These are phyloP conservation scores for Papilio xuthus DNA, from an alignment of 1,140 invertebrate genomes.

Conservation along the genomic window DNA sequence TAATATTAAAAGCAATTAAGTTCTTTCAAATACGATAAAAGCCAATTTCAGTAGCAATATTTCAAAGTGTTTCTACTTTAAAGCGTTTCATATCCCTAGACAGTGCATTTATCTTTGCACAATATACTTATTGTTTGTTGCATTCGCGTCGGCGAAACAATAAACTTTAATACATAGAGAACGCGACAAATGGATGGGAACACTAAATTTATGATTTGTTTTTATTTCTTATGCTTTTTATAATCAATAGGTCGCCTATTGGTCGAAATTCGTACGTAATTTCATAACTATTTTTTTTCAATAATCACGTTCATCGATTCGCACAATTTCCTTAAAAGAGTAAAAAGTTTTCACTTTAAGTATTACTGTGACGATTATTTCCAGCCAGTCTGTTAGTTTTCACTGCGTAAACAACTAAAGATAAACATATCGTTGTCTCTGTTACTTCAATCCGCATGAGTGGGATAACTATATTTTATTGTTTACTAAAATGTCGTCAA, in stretches of 20 bases:
- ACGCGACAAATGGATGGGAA: conserved; percentile 24
- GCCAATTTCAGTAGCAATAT: conserved; percentile 12
- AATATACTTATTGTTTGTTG: conserved; percentile 19
- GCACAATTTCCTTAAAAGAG: no score
- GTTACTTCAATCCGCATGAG: no score
- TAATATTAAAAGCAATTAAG: neutral
- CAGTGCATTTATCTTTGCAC: conserved; percentile 28
- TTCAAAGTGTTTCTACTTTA: conserved; percentile 15
- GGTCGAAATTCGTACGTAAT: no score
- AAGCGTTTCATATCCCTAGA: conserved; percentile 24
- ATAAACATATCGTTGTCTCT: no score
- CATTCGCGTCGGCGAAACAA: conserved; percentile 18
- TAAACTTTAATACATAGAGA: neutral
- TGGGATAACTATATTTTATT: no score
- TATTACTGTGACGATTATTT: no score
- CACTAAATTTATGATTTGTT: conserved; percentile 5
- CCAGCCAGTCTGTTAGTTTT: no score
- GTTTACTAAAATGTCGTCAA: no score
- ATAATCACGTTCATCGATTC: no score
- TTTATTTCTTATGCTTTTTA: neutral
- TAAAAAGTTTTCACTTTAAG: no score
- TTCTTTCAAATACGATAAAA: neutral
- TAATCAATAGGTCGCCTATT: neutral
- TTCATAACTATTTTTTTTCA: no score
- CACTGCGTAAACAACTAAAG: no score